Conservation (phyloP, 2,113 vertebrate species). For the Acanthochromis polyacanthus region DNA sequence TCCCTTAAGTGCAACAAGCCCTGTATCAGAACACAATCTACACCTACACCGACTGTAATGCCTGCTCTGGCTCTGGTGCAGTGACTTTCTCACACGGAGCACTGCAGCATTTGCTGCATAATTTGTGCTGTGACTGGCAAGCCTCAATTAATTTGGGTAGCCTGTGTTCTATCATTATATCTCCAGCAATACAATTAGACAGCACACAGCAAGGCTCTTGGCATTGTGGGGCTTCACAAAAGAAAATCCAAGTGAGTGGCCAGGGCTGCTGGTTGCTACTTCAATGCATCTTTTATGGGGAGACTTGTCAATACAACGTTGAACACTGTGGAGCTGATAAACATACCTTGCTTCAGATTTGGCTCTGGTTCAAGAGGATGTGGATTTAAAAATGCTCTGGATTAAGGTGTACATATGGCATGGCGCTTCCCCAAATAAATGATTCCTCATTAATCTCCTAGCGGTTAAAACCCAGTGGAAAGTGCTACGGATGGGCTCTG, state of each 20-base stretch:
- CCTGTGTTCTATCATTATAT: constrained; percentile 77
- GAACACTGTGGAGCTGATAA: constrained; percentile 45
- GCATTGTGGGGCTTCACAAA: constrained; percentile 66
- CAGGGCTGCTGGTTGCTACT: constrained; percentile 41
- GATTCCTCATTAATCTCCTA: constrained; percentile 43
- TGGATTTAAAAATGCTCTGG: constrained; percentile 24
- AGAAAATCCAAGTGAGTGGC: constrained; percentile 63
- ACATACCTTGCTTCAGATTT: constrained; percentile 28
- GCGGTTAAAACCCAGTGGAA: constrained; percentile 26
- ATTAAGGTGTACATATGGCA: constrained; percentile 27
- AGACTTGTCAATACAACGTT: constrained; percentile 54
- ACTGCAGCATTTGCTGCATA: constrained; percentile 78
- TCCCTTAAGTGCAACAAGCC: constrained; percentile 21
- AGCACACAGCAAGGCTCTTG: constrained; percentile 59
- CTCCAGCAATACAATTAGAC: constrained; percentile 75
- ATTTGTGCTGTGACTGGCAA: constrained; percentile 80
- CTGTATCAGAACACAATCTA: constrained; percentile 53
- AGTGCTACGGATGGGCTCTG: constrained; percentile 31
- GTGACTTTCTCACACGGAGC: constrained; percentile 67
- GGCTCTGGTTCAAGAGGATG: constrained; percentile 5
- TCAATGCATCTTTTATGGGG: constrained; percentile 63
- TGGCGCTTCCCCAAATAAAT: constrained; percentile 24
- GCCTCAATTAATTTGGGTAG: constrained; percentile 80
- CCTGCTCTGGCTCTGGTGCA: constrained; percentile 69
- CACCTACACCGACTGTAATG: constrained; percentile 56